phyloP scores from a whole-genome alignment of 2,113 vertebrate genomes.

The Taurulus bubalis region DNA sequence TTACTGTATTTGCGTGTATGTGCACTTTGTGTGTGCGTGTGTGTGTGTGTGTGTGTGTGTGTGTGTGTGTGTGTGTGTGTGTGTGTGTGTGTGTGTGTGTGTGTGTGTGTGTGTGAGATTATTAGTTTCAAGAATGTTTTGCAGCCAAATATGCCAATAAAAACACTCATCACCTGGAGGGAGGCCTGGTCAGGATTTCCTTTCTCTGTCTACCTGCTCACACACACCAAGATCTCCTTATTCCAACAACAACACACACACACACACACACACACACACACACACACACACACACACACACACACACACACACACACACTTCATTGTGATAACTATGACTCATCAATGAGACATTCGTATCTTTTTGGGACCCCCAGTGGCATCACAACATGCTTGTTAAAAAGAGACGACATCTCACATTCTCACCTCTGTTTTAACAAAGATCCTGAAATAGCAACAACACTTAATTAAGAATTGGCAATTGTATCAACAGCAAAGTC shows the following conservation, averaged over 20 bases:
- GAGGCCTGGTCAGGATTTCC: slow-evolving; percentile 7
- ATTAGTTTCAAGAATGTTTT: background rate
- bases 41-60: background rate
- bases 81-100: background rate
- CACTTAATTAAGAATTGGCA: slow-evolving; percentile 31
- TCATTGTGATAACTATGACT: slow-evolving; percentile 50
- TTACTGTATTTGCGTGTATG: background rate
- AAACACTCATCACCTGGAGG: background rate
- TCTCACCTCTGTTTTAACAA: slow-evolving; percentile 43
- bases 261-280: background rate
- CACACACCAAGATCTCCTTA: slow-evolving; percentile 8
- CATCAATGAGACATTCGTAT: slow-evolving; percentile 37
- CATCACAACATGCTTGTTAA: slow-evolving; percentile 21
- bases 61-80: background rate
- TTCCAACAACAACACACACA: slow-evolving; percentile 6
- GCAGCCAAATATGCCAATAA: background rate
- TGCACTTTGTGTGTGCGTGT: background rate
- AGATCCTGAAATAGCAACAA: slow-evolving; percentile 31
- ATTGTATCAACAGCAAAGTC: slow-evolving; percentile 15
- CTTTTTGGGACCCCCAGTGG: slow-evolving; percentile 42
- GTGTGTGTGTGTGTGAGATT: background rate
- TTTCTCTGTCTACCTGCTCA: slow-evolving; percentile 8
- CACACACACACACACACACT: background rate
- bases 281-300: background rate
- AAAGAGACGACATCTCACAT: slow-evolving; percentile 28